Conservation (phyloP, 2,797 vertebrate species). For the Jordanella pulchra region DNA sequence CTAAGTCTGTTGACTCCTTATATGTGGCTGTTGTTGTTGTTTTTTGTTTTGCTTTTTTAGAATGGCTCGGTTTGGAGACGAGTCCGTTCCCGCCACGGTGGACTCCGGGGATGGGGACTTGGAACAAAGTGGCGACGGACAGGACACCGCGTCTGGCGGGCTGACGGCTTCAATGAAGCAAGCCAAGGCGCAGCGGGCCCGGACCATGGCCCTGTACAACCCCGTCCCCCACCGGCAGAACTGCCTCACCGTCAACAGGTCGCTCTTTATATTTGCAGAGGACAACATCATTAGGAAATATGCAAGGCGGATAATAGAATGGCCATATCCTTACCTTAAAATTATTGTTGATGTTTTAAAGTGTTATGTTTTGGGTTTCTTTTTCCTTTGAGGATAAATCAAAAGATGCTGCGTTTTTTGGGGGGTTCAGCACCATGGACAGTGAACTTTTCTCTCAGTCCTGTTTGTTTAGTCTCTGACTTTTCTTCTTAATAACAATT, state of each 20-base stretch:
- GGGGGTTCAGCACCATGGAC: conserved; percentile 60
- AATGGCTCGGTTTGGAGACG: conserved; percentile 98
- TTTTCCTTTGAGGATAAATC: too few species aligned
- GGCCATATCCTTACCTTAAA: conserved; percentile 96
- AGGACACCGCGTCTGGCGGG: conserved; percentile 82
- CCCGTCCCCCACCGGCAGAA: conserved; percentile 95
- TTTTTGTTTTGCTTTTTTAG: conserved; percentile 75
- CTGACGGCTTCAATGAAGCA: conserved; percentile 90
- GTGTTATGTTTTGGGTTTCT: background rate
- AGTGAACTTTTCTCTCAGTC: conserved; percentile 26
- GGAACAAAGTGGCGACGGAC: conserved; percentile 85
- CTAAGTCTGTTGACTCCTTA: conserved; percentile 46
- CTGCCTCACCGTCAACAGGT: conserved; percentile 99
- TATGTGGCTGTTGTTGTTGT: background rate
- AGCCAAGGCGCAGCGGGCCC: conserved; percentile 95
- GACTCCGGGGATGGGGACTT: conserved; percentile 87
- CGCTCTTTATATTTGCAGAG: conserved; percentile 97
- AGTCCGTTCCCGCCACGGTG: conserved; percentile 84
- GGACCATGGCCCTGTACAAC: conserved; percentile 99
- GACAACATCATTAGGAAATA: conserved; percentile 97
- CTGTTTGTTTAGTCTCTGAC: background rate
- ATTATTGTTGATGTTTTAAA: background rate
- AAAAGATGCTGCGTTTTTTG: too few species aligned
- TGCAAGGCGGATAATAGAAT: conserved; percentile 94
- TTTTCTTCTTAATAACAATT: background rate